A percentile compares a stretch with the other conserved stretches of the same genome.
These are phyloP conservation scores for Oscheius myriophilus DNA, from an alignment of 2,888 invertebrate genomes.

Conservation along the genomic window DNA sequence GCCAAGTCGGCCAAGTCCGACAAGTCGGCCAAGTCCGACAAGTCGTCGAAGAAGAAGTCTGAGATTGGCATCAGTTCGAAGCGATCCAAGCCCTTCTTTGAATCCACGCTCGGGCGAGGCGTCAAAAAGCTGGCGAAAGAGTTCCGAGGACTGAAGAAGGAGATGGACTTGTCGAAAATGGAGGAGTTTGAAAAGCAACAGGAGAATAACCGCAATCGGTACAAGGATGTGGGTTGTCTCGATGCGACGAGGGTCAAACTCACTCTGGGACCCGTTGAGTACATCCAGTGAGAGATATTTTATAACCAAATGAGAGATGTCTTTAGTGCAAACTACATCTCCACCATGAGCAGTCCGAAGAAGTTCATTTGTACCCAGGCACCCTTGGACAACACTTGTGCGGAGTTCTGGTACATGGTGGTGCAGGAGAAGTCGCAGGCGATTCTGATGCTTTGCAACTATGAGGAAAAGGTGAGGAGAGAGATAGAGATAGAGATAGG, in stretches of 20 bases:
- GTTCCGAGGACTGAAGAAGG: too few relatives aligned
- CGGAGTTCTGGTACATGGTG: constrained; percentile 16
- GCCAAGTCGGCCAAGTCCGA: too few relatives aligned
- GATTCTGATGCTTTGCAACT: constrained; percentile 14
- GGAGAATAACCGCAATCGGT: not conserved
- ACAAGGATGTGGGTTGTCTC: constrained; percentile 10
- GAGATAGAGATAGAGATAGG: too few relatives aligned
- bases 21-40: too few relatives aligned
- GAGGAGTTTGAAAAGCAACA: too few relatives aligned
- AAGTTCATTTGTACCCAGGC: constrained; percentile 17
- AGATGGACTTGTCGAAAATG: too few relatives aligned
- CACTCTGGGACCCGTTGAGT: constrained; percentile 2
- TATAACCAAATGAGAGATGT: too few relatives aligned
- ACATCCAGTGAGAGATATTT: not conserved
- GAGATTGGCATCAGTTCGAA: too few relatives aligned
- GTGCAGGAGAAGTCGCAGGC: constrained; percentile 13
- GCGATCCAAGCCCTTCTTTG: too few relatives aligned
- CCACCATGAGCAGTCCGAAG: not conserved
- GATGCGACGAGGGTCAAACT: not conserved
- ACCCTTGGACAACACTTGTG: constrained; percentile 1
- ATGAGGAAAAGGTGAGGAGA: constrained; percentile 4
- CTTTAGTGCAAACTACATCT: constrained; percentile 9
- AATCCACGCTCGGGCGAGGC: too few relatives aligned
- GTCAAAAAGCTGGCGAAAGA: too few relatives aligned
- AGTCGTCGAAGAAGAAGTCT: too few relatives aligned